Evolutionary conservation across 2,888 invertebrate genomes (phyloP), one percentile per base, ranked within the genome.

Genomic region (Silvanus unidentatus): DNA sequence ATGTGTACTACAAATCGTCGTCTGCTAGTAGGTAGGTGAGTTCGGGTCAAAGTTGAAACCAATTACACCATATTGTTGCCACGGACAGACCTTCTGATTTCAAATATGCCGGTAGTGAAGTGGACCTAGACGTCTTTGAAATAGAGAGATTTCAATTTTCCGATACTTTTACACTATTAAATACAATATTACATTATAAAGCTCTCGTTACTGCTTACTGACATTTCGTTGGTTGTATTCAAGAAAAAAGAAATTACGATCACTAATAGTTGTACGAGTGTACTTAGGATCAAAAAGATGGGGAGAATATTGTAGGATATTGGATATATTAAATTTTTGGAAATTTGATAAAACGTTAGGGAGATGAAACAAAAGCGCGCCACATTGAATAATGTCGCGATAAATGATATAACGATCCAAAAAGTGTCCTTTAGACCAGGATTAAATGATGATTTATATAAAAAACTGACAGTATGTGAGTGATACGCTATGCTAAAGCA

Each of bases 41-140:
- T 59, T 54, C 57, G 60, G 65, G 66, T 66, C 65, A 66, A 63
- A 69, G 68, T 68, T 68, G 68, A 64, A 69, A 67, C 67, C 69
- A 71, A 71, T 71, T 71, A 71, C 68, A 57, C 56, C 54, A 62
- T 62, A 68, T 70, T 70, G 70, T 70, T 71, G 71, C 69, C 70
- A 69, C 62, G 62, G 60, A 64, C 70, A 70, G 70, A 63, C 60
- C 56, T 56, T 54, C 57, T 59, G 62, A 61, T 57, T 62, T 58
- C 60, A 55, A 62, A 65, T 61, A 61, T 57, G 53, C 57, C 58
- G 47, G 48, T 52, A 53, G 53, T 49, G 52, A 52, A 55, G 53
- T 54, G 52, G 52, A 57, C 55, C 56, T 32, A n/a, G 11, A 32
- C 11, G n/a, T 12, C 32, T 32, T 32, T 32, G n/a, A 32, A 32